phyloP scores from a whole-genome alignment of 2,113 vertebrate genomes.

The Lasiurus borealis region DNA sequence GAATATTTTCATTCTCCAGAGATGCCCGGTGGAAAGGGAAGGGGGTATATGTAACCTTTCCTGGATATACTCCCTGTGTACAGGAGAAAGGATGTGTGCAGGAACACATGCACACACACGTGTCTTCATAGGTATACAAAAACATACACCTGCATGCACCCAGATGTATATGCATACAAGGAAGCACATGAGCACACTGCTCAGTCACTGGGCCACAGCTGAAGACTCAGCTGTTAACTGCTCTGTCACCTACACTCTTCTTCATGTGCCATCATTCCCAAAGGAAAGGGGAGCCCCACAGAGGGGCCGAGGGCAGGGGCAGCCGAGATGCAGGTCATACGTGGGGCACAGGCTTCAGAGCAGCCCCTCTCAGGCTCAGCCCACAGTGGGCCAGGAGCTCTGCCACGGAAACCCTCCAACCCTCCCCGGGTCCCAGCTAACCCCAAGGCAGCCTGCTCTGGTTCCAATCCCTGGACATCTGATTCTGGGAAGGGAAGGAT shows the following conservation, averaged over 20 bases:
- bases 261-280: not conserved
- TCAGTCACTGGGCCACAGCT: not conserved
- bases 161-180: not conserved
- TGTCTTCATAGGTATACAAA: not conserved
- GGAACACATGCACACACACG: not conserved
- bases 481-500: not conserved
- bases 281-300: not conserved
- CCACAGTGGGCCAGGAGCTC: not conserved
- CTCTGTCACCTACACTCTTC: not conserved
- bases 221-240: not conserved
- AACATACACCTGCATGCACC: not conserved
- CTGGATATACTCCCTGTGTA: not conserved
- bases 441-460: not conserved
- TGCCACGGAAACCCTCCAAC: not conserved
- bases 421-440: not conserved
- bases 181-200: not conserved
- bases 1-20: not conserved
- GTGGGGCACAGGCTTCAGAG: not conserved
- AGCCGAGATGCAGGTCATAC: not conserved
- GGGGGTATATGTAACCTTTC: not conserved
- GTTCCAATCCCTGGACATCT: too few relatives aligned
- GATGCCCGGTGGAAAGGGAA: fast-evolving
- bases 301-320: not conserved
- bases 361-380: not conserved
- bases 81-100: not conserved